phyloP scores from a whole-genome alignment of 2,113 vertebrate species.

The Phalacrocorax brasilianus region DNA sequence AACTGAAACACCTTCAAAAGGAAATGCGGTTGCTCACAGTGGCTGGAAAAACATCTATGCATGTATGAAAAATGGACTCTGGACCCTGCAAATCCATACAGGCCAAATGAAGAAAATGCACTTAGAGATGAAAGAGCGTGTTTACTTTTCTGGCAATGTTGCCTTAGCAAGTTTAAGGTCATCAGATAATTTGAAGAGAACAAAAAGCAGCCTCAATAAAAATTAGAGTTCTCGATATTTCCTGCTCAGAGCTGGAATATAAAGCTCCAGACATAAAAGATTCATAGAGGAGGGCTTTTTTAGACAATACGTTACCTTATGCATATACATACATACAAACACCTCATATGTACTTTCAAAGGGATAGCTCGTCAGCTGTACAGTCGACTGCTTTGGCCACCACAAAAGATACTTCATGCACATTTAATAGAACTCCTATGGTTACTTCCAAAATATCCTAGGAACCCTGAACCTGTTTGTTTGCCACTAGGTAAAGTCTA shows the following conservation, averaged over 20 bases:
- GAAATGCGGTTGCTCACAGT: background rate
- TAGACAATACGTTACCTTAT: background rate
- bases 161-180: background rate
- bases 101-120: background rate
- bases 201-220: background rate
- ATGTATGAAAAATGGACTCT: background rate
- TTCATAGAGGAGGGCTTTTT: background rate
- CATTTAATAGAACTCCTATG: background rate
- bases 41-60: background rate
- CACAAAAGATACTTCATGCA: background rate
- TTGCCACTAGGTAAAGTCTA: background rate
- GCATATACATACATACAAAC: background rate
- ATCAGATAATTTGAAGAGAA: background rate
- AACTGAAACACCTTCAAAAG: slow-evolving; percentile 10
- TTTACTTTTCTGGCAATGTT: background rate
- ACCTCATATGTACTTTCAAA: background rate
- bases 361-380: background rate
- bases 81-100: background rate
- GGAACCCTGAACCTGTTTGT: background rate
- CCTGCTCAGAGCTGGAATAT: background rate
- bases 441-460: background rate
- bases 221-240: background rate
- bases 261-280: background rate
- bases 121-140: background rate
- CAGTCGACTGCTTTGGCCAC: background rate